Base-by-base conservation (phyloP, 2,113 vertebrate species). In the Gymnobelideus leadbeateri region DNA sequence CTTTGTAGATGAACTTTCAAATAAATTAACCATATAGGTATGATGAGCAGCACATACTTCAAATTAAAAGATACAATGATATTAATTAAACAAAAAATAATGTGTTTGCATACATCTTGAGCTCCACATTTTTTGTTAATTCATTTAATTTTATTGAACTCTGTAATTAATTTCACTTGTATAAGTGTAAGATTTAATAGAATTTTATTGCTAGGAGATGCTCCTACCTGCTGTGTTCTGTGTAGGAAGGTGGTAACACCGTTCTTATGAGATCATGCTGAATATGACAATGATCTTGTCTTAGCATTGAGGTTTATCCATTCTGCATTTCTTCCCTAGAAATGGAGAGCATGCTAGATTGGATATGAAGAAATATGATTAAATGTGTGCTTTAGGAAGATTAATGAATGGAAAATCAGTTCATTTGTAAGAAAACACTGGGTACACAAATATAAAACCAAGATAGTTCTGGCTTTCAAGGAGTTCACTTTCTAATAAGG, bases 41-140 rank as follows among this genome's bases (percentile, higher is more conserved):
- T 97, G 96, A 97, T 98, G 94, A 98, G 95, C 91, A 97, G 97
- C 98, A 94, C 68, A 96, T 93, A 93, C 92, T 97, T 97, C 97
- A 98, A 98, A 98, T 98, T 98, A 98, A 97, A 98, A 96, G 93
- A 98, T 96, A 50, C 51, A 97, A 96, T 97, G 97, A 98, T 97
- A 96, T 97, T 98, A 98, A 98, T 98, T 98, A 98, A 98, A 98
- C 92, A 97, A 95, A 96, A 95, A 50, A 91, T n/a, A 97, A 97
- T 97, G 96, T 94, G 92, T 95, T 98, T 97, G 93, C 96, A 95
- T 95, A 96, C 94, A 98, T 96, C 96, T 96, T 96, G 95, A 98
- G 95, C 93, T 98, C 97, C 93, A 96, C 97, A 98, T 98, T 97
- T 97, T 98, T 94, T 94, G 96, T 97, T 98, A 97, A 98, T 96